Percentiles rank a stretch among this genome's conserved stretches.
These are phyloP conservation scores for Cathartes aura DNA, from an alignment of 2,113 vertebrate genomes.

Conservation along the genomic window DNA sequence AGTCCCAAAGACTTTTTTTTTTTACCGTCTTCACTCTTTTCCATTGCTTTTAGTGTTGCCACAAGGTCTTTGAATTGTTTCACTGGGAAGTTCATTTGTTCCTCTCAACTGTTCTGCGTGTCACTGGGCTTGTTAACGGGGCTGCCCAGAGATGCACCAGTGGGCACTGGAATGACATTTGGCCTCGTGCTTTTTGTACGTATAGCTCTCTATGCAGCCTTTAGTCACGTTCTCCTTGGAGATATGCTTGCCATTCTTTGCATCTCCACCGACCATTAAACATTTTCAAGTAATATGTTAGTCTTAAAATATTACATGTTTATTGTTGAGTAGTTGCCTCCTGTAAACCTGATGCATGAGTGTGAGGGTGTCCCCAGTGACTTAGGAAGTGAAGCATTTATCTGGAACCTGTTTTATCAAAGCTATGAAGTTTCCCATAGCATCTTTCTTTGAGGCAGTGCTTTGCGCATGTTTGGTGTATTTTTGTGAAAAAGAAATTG, in stretches of 20 bases:
- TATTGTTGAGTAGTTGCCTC: neutral
- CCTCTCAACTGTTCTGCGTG: neutral
- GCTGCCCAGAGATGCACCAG: neutral
- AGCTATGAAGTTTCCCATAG: neutral
- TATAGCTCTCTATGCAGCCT: neutral
- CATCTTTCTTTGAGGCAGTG: neutral
- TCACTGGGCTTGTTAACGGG: neutral
- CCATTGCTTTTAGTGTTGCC: neutral
- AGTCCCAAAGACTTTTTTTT: neutral
- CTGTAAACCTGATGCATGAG: neutral
- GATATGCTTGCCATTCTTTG: neutral
- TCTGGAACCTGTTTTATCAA: neutral
- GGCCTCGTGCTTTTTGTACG: rapidly evolving
- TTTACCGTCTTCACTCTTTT: neutral
- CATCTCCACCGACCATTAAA: neutral
- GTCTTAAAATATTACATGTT: neutral
- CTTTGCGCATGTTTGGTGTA: neutral
- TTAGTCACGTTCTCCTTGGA: neutral
- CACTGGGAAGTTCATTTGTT: neutral
- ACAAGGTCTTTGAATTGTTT: neutral
- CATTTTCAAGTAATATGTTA: neutral
- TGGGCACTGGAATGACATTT: neutral
- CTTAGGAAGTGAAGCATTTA: neutral
- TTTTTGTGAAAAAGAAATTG: neutral
- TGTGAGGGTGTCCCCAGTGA: neutral